Evolutionary conservation across 2,113 vertebrate species (phyloP).

Genomic region (Heloderma charlesbogerti): DNA sequence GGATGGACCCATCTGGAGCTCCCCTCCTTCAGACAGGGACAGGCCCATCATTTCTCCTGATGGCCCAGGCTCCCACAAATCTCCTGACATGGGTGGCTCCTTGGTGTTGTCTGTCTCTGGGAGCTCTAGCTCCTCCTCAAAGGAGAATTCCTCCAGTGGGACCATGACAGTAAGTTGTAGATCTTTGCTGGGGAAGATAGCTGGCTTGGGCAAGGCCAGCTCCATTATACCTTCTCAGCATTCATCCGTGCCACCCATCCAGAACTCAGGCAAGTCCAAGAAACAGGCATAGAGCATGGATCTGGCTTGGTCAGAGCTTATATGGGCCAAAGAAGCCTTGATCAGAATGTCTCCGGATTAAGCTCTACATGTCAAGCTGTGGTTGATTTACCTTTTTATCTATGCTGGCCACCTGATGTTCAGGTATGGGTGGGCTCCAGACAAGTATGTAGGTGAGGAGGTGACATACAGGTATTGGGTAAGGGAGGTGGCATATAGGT

Average conservation of each 20-base stretch:
- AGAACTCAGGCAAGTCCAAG: neutral
- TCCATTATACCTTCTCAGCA: neutral
- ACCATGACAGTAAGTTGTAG: neutral
- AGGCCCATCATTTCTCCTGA: no score
- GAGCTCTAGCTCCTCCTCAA: no score
- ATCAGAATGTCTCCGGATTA: neutral
- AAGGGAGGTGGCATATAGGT: neutral
- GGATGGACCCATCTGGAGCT: no score
- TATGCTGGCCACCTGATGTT: neutral
- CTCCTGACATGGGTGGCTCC: no score
- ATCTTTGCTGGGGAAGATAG: neutral
- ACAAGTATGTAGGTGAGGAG: neutral
- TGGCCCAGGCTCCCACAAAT: no score
- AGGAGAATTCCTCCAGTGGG: no score
- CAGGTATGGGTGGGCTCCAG: neutral
- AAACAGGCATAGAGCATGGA: neutral
- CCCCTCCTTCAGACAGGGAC: no score
- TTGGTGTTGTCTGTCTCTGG: no score
- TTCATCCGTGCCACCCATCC: neutral
- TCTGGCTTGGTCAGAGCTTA: neutral
- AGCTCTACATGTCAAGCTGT: neutral
- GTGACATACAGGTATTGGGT: neutral
- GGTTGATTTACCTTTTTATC: neutral
- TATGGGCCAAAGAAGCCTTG: neutral
- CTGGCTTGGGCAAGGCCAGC: neutral